A percentile compares a stretch with the other conserved stretches of the same genome.
Conservation (phyloP, 1,140 invertebrate species). For the Leptonema lineaticorne region DNA sequence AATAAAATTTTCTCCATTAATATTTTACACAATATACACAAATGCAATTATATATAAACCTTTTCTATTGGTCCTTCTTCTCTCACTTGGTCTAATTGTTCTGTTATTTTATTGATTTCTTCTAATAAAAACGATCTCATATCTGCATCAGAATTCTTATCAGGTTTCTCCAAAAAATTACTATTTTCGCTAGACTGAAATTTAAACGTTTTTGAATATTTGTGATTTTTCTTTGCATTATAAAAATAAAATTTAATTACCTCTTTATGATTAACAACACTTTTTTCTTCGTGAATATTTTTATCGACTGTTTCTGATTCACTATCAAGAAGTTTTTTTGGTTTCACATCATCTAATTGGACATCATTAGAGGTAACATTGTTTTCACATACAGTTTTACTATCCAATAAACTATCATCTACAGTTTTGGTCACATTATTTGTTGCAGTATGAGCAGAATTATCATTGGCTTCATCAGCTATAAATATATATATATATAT, state of each 20-base stretch:
- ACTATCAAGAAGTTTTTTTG: neutral
- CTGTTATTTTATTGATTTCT: slow-evolving; percentile 19
- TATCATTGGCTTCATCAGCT: slow-evolving; percentile 40
- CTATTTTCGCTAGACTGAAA: slow-evolving; percentile 26
- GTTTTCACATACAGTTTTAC: neutral
- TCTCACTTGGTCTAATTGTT: slow-evolving; percentile 12
- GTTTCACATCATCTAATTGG: neutral
- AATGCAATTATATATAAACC: neutral
- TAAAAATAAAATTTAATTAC: neutral
- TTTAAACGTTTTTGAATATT: neutral
- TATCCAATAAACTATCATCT: slow-evolving; percentile 3
- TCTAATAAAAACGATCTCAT: slow-evolving; percentile 7
- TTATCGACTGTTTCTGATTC: neutral
- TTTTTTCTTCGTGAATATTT: neutral
- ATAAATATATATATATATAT: neutral
- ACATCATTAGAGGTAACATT: slow-evolving; percentile 2
- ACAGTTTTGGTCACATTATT: neutral
- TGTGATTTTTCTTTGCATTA: neutral
- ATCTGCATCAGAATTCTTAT: neutral
- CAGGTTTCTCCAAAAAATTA: slow-evolving; percentile 16
- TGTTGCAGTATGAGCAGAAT: slow-evolving; percentile 49
- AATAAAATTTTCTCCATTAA: neutral
- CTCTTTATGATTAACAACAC: slow-evolving; percentile 8
- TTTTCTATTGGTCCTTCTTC: slow-evolving; percentile 26
- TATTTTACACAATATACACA: neutral